Conservation (phyloP, 2,113 vertebrate species). For the Chloropsis hardwickii region DNA sequence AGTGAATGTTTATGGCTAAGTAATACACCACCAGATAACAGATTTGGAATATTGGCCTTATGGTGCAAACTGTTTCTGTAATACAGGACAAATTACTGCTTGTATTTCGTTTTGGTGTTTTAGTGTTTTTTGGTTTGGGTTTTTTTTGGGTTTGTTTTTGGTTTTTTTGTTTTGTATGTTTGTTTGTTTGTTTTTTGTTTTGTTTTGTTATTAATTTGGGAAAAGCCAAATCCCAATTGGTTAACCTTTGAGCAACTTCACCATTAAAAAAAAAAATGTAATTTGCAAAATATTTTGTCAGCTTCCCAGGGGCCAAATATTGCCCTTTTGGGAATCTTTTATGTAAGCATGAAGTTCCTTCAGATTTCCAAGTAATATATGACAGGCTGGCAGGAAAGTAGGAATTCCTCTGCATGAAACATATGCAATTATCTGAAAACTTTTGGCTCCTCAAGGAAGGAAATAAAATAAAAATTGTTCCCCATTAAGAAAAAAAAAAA, state of each 20-base stretch:
- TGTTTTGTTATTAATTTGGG: not conserved
- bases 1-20: slow-evolving; percentile 12
- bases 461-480: not conserved
- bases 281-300: not conserved
- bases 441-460: not conserved
- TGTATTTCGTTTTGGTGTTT: not conserved
- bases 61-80: not conserved
- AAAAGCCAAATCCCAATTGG: not conserved
- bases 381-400: not conserved
- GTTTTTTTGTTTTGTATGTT: too few species aligned
- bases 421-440: not conserved
- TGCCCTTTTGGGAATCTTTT: not conserved
- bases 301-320: not conserved
- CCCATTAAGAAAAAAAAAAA: not conserved
- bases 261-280: not conserved
- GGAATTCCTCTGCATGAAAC: not conserved
- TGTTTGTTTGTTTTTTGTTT: not conserved
- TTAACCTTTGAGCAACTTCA: not conserved
- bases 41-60: not conserved
- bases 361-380: not conserved
- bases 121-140: not conserved
- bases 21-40: not conserved
- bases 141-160: not conserved
- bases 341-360: not conserved
- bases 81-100: not conserved